These are phyloP conservation scores for Stigmatopora nigra DNA, from an alignment of 2,113 vertebrate genomes.

Conservation along the genomic window DNA sequence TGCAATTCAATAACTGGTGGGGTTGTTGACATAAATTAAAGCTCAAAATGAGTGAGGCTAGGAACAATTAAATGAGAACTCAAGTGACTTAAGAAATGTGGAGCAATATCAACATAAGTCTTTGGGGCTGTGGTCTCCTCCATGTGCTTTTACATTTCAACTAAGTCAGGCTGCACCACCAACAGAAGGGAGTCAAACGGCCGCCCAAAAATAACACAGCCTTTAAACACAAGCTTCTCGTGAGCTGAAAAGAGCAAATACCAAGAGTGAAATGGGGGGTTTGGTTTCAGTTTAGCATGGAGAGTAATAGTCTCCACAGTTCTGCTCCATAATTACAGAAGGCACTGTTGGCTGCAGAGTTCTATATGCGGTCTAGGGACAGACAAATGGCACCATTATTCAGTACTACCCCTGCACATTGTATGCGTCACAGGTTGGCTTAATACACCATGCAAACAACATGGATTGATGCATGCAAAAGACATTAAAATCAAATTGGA, in stretches of 20 bases:
- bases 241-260: conserved; percentile 58
- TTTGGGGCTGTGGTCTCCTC: conserved; percentile 13
- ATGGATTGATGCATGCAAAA: background rate
- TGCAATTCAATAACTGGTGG: conserved; percentile 1
- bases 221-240: conserved; percentile 52
- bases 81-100: background rate
- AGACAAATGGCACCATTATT: conserved; percentile 56
- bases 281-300: conserved; percentile 60
- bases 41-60: conserved; percentile 1
- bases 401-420: conserved; percentile 42
- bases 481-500: background rate
- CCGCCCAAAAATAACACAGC: conserved; percentile 59
- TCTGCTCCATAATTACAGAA: conserved; percentile 64
- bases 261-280: conserved; percentile 56
- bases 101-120: conserved; percentile 21
- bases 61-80: conserved; percentile 21
- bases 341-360: conserved; percentile 55
- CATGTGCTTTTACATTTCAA: conserved; percentile 31
- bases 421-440: conserved; percentile 18
- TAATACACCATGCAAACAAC: background rate
- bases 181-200: conserved; percentile 45
- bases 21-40: conserved; percentile 2
- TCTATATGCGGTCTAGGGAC: conserved; percentile 48
- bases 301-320: conserved; percentile 52
- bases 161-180: conserved; percentile 35